Base-by-base conservation (phyloP, 2,797 vertebrate species). In the Novumbra hubbsi region DNA sequence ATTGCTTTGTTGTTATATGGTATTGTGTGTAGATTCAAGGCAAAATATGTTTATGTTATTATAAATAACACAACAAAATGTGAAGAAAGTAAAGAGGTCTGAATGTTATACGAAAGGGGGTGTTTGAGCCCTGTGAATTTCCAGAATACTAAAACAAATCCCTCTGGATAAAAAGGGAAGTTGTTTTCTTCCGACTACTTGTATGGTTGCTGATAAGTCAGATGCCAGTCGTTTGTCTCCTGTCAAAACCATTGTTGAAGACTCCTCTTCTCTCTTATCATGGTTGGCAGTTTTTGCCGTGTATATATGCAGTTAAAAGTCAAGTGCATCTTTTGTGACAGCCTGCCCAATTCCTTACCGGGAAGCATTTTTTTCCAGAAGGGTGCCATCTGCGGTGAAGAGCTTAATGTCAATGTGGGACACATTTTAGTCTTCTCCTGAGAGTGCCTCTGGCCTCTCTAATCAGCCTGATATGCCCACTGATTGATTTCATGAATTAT, bases 161-260 rank as follows among this genome's bases (percentile, higher is more conserved):
- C 17, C 17, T 3, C 7, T 17, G 15, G 73, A 17, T n/a, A 19
- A 27, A 67, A 83, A 76, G 75, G 48, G 78, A 70, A 41, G 74
- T 76, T 81, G 79, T 84, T 72, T 72, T 83, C 85, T 76, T 79
- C 74, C 73, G 77, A 78, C 76, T 80, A 81, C 86, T 81, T 45
- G 75, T 86, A 89, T 85, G 76, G 68, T 78, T 82, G 68, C 80
- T 68, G 88, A 89, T 88, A 88, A 88, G 84, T 88, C 81, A 80
- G 81, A 78, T 70, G 84, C 80, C 81, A 87, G 84, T 89, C 86
- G 69, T 91, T 92, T 92, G 88, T 91, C 89, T 90, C 78, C 75
- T 78, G 87, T 88, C 76, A 70, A 80, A 89, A 88, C 82, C 80
- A 75, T 68, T 83, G 87, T 86, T 81, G 86, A 88, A 86, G 80